Evolutionary conservation across 2,888 invertebrate species (phyloP).

Genomic region (Mesochorus sp.): DNA sequence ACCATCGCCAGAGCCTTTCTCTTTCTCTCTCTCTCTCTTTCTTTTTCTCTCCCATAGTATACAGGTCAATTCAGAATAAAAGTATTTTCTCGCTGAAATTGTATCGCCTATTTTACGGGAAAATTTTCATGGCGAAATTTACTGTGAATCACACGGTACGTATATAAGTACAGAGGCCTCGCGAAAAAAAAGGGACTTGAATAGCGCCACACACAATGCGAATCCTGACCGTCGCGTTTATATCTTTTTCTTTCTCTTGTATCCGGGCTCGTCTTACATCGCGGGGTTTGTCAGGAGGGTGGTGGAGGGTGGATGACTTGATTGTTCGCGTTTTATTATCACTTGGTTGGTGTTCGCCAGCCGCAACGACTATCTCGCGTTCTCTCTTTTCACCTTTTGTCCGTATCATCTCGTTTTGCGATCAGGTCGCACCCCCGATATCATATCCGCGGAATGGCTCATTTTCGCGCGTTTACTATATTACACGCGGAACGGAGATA

Average conservation of each 20-base stretch:
- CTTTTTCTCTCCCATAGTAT: conserved; percentile 34
- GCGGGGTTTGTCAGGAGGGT: no score
- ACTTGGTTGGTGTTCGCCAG: conserved; percentile 69
- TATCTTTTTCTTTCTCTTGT: conserved; percentile 33
- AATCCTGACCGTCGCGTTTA: conserved; percentile 18
- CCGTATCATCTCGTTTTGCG: not conserved
- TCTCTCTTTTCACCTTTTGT: conserved; percentile 20
- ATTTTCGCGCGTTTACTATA: not conserved
- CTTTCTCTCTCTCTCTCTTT: no score
- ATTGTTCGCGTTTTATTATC: conserved; percentile 79
- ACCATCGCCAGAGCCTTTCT: conserved; percentile 62
- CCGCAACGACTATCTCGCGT: conserved; percentile 26
- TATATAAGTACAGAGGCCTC: conserved; percentile 16
- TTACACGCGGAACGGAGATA: not conserved
- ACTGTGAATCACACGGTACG: conserved; percentile 35
- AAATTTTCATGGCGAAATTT: conserved; percentile 8
- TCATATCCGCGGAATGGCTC: not conserved
- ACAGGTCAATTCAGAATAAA: conserved; percentile 53
- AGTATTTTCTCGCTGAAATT: conserved; percentile 21
- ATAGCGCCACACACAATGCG: not conserved
- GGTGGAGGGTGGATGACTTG: conserved; percentile 65
- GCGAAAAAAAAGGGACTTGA: conserved; percentile 23
- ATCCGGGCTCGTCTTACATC: conserved; percentile 66
- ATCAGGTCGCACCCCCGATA: conserved; percentile 1
- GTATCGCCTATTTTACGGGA: not conserved